Evolutionary conservation across 1,140 invertebrate species (phyloP), one percentile per base, ranked within the genome.

Genomic region (Branchinecta lindahli): DNA sequence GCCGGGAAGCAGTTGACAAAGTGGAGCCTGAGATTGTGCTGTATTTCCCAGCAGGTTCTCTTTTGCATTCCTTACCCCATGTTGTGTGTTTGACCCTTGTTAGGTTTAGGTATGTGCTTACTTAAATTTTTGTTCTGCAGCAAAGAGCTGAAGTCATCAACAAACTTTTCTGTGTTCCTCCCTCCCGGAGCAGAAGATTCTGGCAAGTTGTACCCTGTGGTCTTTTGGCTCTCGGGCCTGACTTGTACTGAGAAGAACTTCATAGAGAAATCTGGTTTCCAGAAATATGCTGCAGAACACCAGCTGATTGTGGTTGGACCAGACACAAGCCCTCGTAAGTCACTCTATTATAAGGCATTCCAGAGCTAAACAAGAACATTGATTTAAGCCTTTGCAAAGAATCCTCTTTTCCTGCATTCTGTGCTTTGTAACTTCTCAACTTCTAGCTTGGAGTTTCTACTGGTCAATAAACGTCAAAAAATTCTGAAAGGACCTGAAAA

Each of bases 181-280:
- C 95, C 93, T 69, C 86, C 91, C 0, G 83, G 88, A 75, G 83
- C 84, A 12, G 86, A 88, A 70, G 81, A 83, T 68, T 82, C 82
- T 15, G 78, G 81, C 75, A 78, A 82, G 18, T 85, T 86, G 74
- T 79, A 89, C 33, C 92, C 94, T 46, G 89, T 95, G 8, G 83
- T 98, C 7, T 97, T 94, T 78, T 98, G 89, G 83, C 81, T 98
- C 0, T 97, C 95, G 67, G 95, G 95, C 10, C 81, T 99, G 8
- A 94, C 90, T 0, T 98, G 96, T 77, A 96, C 87, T 44, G 96
- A 99, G 79, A 86, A 92, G 75, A 99, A 99, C 82, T 97, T 98
- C 77, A 89, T 97, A 68, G 86, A 91, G 68, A 99, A 99, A 82
- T 86, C 93, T 67, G 95, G 94, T 47, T 88, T 90, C 73, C 96